Evolutionary conservation across 2,888 invertebrate genomes (phyloP), one percentile per base, ranked within the genome.

Genomic region (Tachystola acroxantha): DNA sequence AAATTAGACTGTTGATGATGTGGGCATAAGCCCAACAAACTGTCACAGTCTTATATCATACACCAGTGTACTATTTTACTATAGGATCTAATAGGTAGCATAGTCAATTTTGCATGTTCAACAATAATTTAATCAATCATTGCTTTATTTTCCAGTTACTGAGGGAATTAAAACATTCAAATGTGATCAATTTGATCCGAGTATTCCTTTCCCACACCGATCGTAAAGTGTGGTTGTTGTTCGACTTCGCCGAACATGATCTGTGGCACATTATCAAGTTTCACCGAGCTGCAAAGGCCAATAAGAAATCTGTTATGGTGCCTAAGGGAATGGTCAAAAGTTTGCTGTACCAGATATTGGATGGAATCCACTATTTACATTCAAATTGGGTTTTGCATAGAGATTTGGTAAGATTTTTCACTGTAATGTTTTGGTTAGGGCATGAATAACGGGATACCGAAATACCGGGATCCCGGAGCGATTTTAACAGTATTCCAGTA

Each of bases 211-310:
- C 99, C 0, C 98, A 98, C 67, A 95, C 92, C 57, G 98, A 98
- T 65, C 90, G 98, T 24, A 98, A 98, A 89, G 98, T 99, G 2
- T 99, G 97, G 94, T 88, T 99, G 24, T 84, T 99, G 7, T 98
- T 99, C 85, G 99, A 99, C 72, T 99, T 97, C 88, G 98, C 99
- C 0, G 99, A 99, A 81, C 99, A 99, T 88, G 99, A 99, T 86
- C 81, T 99, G 38, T 99, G 99, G 99, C 99, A 99, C 71, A 99
- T 99, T 16, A 99, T 99, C 32, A 99, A 99, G 85, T 99, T 96
- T 71, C 99, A 99, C 71, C 89, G 99, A 62, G 97, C 98, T 37
- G 98, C 98, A 0, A 99, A 99, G 77, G 97, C 97, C 5, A 97
- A 96, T 62, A 98, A 99, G 66, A 98, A 98, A 65, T 94, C 95